Evolutionary conservation across 1,140 invertebrate species (phyloP).

Genomic region (Venturia canescens): DNA sequence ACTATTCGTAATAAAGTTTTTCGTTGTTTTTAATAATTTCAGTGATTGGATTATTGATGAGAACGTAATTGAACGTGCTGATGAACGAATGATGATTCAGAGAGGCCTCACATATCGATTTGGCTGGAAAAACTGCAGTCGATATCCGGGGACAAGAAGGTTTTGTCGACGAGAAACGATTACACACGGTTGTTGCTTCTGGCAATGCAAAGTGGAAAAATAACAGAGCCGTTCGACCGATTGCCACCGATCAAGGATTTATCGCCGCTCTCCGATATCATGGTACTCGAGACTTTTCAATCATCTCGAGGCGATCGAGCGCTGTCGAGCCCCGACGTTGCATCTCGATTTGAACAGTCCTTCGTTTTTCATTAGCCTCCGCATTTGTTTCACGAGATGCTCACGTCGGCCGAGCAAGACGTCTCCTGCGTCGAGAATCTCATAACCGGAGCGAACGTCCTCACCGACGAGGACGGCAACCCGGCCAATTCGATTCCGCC

Average conservation of each 20-base stretch:
- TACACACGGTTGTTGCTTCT: slow-evolving; percentile 74
- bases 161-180: slow-evolving; percentile 67
- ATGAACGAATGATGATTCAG: slow-evolving; percentile 53
- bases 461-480: slow-evolving; percentile 24
- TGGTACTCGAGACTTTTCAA: slow-evolving; percentile 58
- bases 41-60: not conserved
- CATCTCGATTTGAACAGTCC: not conserved
- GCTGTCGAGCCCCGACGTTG: not conserved
- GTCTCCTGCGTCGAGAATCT: slow-evolving; percentile 59
- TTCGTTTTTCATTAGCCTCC: slow-evolving; percentile 55
- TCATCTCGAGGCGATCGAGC: not conserved
- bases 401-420: slow-evolving; percentile 62
- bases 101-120: slow-evolving; percentile 59
- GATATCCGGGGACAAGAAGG: slow-evolving; percentile 58
- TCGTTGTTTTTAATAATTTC: not conserved
- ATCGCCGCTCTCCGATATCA: slow-evolving; percentile 64
- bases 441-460: slow-evolving; percentile 36
- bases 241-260: slow-evolving; percentile 62
- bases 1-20: not conserved
- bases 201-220: slow-evolving; percentile 67
- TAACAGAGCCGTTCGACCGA: slow-evolving; percentile 68
- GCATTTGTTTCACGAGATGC: slow-evolving; percentile 66
- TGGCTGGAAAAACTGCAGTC: slow-evolving; percentile 68
- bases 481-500: slow-evolving; percentile 46
- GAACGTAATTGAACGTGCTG: not conserved